phyloP scores from a whole-genome alignment of 2,888 invertebrate genomes.

The Cheilosia scutellata region DNA sequence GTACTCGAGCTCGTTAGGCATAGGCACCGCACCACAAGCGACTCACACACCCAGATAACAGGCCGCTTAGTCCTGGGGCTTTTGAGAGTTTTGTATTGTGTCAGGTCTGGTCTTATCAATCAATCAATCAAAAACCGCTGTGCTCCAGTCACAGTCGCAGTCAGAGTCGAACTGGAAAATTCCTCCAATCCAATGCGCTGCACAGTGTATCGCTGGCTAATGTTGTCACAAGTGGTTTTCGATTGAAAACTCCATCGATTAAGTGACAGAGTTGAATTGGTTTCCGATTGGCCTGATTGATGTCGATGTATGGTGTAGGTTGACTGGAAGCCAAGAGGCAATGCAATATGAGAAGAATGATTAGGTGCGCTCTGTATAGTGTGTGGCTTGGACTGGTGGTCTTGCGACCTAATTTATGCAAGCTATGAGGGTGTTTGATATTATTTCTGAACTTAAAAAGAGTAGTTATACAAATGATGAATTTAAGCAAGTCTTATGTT shows the following conservation, averaged over 20 bases:
- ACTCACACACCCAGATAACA: conserved; percentile 31
- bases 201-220: conserved; percentile 23
- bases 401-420: conserved; percentile 61
- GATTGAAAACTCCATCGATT: conserved; percentile 54
- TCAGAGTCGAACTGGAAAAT: conserved; percentile 39
- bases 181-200: conserved; percentile 44
- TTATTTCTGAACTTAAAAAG: no score
- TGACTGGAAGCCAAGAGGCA: conserved; percentile 41
- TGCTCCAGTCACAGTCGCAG: background rate
- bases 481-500: no score
- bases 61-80: conserved; percentile 44
- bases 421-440: conserved; percentile 10
- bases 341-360: conserved; percentile 22
- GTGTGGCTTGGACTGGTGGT: conserved; percentile 31
- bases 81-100: conserved; percentile 70
- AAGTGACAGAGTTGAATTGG: conserved; percentile 69
- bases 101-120: conserved; percentile 72
- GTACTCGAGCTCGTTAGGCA: conserved; percentile 69
- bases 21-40: conserved; percentile 23
- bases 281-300: conserved; percentile 73
- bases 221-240: conserved; percentile 70
- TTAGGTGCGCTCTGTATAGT: background rate
- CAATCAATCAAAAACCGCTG: conserved; percentile 66
- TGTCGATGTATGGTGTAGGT: conserved; percentile 47
- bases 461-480: no score